phyloP scores from a whole-genome alignment of 2,113 vertebrate genomes.

The Vidua macroura region DNA sequence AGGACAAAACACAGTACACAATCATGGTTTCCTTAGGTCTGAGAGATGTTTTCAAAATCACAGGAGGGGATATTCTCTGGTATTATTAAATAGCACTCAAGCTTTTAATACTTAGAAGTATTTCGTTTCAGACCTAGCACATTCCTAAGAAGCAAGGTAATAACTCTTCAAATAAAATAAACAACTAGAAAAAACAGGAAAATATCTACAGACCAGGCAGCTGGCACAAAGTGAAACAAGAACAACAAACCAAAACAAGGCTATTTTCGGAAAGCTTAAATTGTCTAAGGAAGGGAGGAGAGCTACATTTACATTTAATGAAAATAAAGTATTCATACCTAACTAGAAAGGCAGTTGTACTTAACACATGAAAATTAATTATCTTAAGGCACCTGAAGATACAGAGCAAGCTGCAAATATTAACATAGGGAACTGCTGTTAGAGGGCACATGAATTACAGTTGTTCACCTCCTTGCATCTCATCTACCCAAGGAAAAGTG shows the following conservation, averaged over 20 bases:
- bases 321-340: neutral
- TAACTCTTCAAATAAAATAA: neutral
- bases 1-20: neutral
- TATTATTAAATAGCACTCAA: neutral
- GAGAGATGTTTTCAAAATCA: neutral
- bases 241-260: neutral
- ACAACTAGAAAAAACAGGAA: neutral
- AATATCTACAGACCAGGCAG: neutral
- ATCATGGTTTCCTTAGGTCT: neutral
- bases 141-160: neutral
- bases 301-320: neutral
- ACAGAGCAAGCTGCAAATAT: neutral
- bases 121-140: neutral
- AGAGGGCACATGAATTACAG: neutral
- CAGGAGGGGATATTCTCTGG: neutral
- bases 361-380: neutral
- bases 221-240: neutral
- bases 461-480: neutral
- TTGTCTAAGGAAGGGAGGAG: neutral
- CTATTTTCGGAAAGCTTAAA: neutral
- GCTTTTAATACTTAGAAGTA: neutral
- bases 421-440: neutral
- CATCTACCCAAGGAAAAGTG: neutral
- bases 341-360: neutral
- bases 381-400: neutral